Evolutionary conservation across 2,113 vertebrate genomes (phyloP), one percentile per base, ranked within the genome.

Genomic region (Microtus montanus): DNA sequence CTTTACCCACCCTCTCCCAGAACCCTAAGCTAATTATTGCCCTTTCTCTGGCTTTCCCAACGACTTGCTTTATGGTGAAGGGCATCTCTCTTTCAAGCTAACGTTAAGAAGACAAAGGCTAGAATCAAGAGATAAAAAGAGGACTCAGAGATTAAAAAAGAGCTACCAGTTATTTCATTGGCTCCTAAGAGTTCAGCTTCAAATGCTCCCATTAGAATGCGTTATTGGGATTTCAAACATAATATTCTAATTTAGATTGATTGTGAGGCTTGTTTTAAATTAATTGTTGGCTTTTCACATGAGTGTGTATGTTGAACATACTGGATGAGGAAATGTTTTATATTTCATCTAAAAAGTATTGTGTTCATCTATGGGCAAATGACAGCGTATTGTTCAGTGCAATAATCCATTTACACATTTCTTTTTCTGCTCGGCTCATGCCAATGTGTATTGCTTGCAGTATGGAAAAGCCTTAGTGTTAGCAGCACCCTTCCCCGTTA

Each of bases 61-160:
- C 78, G 89, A 79, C 79, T 26, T 82, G 75, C 92, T 95, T 91
- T 93, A 92, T 82, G 90, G 87, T 80, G 90, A 91, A 86, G 87
- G n/a, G 41, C 38, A 89, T 94, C 75, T 93, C 12, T 52, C 49
- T 93, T 71, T 63, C 38, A 85, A 47, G 58, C 93, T 82, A 91
- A 49, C 52, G 38, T 89, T 75, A 28, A 7, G 30, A 85, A 95
- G 58, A 94, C 64, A 85, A 95, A 93, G 84, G 52, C 92, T 93
- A 41, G 2, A 88, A 70, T 87, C 41, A 95, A 90, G 82, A 70
- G 41, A 22, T 47, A 68, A 44, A 86, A 68, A 35, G 61, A 85
- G 26, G 41, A 10, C 30, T 20, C 19, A 58, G 85, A 85, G 82
- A 64, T 83, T 44, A 89, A 90, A 83, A 70, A 64, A 47, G 26